Evolutionary conservation across 2,113 vertebrate species (phyloP).

Genomic region (Alethe castanea): DNA sequence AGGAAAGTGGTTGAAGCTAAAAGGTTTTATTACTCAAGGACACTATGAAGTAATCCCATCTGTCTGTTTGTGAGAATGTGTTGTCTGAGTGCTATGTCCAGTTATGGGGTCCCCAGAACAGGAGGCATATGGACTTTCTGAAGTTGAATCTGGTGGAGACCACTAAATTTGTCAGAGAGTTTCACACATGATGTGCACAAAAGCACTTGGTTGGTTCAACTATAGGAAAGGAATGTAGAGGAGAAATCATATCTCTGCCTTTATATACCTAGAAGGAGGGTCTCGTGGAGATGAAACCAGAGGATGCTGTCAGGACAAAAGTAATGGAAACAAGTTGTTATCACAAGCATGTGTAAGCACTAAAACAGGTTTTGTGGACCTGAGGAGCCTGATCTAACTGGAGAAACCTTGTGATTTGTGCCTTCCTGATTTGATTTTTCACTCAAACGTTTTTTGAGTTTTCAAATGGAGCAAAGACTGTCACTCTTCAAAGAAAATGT

Average conservation of each 20-base stretch:
- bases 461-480: not conserved
- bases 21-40: not conserved
- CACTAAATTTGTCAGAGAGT: not conserved
- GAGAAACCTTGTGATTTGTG: fast-evolving
- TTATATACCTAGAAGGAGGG: not conserved
- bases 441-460: not conserved
- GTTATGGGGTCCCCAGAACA: not conserved
- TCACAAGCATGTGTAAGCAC: not conserved
- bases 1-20: not conserved
- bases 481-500: not conserved
- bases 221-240: not conserved
- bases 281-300: not conserved
- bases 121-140: not conserved
- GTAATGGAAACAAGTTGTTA: not conserved
- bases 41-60: not conserved
- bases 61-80: not conserved
- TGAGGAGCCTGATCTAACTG: not conserved
- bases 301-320: not conserved
- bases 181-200: not conserved
- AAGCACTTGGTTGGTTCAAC: not conserved
- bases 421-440: not conserved
- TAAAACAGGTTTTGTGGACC: not conserved
- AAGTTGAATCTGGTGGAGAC: not conserved
- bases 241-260: not conserved
- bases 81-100: not conserved